Conservation (phyloP, 2,113 vertebrate species). For the Tricholaema leucomelas region DNA sequence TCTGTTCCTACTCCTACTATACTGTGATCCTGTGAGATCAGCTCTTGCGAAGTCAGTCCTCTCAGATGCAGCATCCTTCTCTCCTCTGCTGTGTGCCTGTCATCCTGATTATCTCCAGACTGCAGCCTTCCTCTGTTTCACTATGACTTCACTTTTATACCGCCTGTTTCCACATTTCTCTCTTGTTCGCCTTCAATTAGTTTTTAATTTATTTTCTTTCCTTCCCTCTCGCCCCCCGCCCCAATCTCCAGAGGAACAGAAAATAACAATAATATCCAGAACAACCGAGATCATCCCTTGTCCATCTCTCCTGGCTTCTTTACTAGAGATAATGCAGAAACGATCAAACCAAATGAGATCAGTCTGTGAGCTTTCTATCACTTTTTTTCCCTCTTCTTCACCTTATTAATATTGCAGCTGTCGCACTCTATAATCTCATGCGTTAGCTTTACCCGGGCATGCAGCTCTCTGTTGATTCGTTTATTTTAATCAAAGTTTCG, state of each 20-base stretch:
- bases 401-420: slow-evolving; percentile 68
- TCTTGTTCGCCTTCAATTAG: background rate
- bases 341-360: slow-evolving; percentile 19
- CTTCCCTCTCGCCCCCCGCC: accelerated
- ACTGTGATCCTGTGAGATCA: no score
- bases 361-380: background rate
- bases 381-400: background rate
- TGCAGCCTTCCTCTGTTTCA: background rate
- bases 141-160: background rate
- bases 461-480: slow-evolving; percentile 18
- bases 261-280: background rate
- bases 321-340: background rate
- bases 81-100: background rate
- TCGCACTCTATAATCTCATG: slow-evolving; percentile 8
- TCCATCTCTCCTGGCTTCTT: background rate
- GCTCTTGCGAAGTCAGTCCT: background rate
- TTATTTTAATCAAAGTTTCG: slow-evolving; percentile 63
- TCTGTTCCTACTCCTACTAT: no score
- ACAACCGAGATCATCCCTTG: background rate
- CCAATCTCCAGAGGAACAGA: background rate
- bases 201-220: background rate
- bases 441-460: slow-evolving; percentile 5
- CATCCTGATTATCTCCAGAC: background rate
- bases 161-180: background rate
- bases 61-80: background rate